Percentiles rank a stretch among this genome's conserved stretches.
Conservation (phyloP, 2,888 invertebrate species). For the Nemoura dubitans region DNA sequence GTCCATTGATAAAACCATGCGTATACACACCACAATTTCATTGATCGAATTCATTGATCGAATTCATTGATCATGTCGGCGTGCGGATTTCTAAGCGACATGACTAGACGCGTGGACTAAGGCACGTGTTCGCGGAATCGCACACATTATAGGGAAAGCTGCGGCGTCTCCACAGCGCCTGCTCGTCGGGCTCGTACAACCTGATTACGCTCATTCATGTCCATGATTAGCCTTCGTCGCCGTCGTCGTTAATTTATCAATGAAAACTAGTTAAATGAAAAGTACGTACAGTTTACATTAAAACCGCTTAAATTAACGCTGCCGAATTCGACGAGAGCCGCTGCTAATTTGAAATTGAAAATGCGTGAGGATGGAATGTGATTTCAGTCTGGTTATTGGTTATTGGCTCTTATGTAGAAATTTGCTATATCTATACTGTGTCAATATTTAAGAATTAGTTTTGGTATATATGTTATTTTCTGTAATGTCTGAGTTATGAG, state of each 20-base stretch:
- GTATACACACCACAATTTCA: neutral
- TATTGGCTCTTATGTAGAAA: too few species aligned
- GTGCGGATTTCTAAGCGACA: neutral
- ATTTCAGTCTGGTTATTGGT: too few species aligned
- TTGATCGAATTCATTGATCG: neutral
- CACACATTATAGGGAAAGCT: neutral
- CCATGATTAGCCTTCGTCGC: neutral
- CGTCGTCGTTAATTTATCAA: neutral
- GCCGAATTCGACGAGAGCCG: too few species aligned
- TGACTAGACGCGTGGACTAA: neutral
- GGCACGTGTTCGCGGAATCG: neutral
- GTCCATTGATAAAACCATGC: too few species aligned
- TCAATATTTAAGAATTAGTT: too few species aligned
- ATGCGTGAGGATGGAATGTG: too few species aligned
- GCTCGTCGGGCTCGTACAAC: neutral
- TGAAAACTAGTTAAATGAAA: slow-evolving; percentile 1
- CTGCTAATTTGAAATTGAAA: too few species aligned
- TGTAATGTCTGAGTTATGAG: too few species aligned
- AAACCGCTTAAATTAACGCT: too few species aligned
- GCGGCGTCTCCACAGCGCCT: neutral
- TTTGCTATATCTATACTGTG: too few species aligned
- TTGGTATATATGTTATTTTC: too few species aligned
- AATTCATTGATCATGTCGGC: neutral
- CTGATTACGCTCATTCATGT: neutral
- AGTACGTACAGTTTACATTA: neutral